phyloP scores from a whole-genome alignment of 2,113 vertebrate genomes.

The Pituophis catenifer region DNA sequence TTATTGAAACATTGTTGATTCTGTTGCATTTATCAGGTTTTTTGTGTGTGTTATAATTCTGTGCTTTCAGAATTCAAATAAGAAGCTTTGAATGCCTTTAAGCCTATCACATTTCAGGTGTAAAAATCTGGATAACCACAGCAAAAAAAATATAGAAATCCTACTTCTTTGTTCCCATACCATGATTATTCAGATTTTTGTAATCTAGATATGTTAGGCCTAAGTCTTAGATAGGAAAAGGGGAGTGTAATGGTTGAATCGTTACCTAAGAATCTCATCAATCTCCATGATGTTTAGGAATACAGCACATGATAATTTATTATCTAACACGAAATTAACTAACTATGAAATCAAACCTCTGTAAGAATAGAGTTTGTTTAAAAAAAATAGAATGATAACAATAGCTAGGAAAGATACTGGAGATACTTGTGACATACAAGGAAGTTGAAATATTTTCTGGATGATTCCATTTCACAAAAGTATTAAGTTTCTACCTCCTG shows the following conservation, averaged over 20 bases:
- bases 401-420: not conserved
- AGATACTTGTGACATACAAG: not conserved
- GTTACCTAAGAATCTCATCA: not conserved
- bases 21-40: not conserved
- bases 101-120: not conserved
- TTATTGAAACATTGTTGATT: not conserved
- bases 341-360: not conserved
- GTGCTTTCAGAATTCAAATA: not conserved
- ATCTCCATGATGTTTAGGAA: no score
- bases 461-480: not conserved
- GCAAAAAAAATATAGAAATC: not conserved
- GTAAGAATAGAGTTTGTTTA: not conserved
- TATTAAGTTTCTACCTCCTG: not conserved
- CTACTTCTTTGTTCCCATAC: not conserved
- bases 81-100: not conserved
- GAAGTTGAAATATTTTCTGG: not conserved
- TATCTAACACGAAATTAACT: not conserved
- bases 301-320: not conserved
- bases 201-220: not conserved
- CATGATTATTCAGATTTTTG: not conserved
- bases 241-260: not conserved
- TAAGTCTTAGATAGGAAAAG: not conserved
- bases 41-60: not conserved
- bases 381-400: not conserved
- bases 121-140: not conserved